Evolutionary conservation across 2,797 vertebrate species (phyloP), one percentile per base, ranked within the genome.

Genomic region (Phrynocephalus forsythii): DNA sequence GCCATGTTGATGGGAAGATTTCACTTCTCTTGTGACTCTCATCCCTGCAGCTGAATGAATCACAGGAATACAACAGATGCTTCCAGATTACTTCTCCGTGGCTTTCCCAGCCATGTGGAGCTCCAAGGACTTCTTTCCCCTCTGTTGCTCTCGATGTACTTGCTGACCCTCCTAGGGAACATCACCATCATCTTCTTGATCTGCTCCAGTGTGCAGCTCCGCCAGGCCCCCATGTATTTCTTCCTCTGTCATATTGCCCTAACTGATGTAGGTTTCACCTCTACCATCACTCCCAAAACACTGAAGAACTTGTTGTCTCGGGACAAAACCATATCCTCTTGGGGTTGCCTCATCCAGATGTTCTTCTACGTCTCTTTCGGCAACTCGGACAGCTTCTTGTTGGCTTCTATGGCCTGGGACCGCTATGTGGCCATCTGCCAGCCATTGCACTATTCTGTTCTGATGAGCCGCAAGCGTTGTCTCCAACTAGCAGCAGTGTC

Each of bases 391-490:
- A 92, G 91, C 85, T 93, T 95, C 63, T 90, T 94, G 30, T 52
- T 94, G 72, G 85, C 93, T 8, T 79, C 82, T 24, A 93, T 95
- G 93, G 93, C 94, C 18, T 95, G 93, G 79, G 94, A 94, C n/a
- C 90, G 86, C 67, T 93, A 93, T 0, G 83, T 93, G 48, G 93
- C 94, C 84, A 91, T 95, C 85, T 94, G 94, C 73, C 87, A 84
- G 44, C 93, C 91, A 15, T 93, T 94, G 16, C 91, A 86, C 76
- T 95, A 95, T 1, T 60, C 4, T 0, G 50, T 72, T 24, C 72
- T 89, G n/a, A 93, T 95, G 92, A 93, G 87, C 28, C 9, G 16
- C 30, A 16, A 26, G 6, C 72, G 8, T 38, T 95, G 93, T 1
- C 10, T 13, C 6, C 1, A 91, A 6, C 56, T 95, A 38, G 90